Percentiles rank a stretch among this genome's conserved stretches.
Conservation (phyloP, 2,888 invertebrate genomes). For the Andrena hattorfiana region DNA sequence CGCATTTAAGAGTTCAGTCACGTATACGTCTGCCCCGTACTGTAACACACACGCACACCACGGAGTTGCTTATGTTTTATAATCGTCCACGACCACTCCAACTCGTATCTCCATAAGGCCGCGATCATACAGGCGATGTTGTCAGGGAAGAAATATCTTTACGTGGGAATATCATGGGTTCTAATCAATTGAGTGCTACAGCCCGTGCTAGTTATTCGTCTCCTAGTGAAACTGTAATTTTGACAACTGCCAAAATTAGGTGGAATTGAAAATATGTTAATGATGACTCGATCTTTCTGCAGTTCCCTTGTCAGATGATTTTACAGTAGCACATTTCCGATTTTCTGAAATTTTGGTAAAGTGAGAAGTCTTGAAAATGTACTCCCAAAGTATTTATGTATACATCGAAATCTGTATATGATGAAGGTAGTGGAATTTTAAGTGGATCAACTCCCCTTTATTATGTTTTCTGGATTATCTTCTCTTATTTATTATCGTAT, state of each 20-base stretch:
- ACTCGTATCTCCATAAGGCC: neutral
- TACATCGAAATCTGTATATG: too few relatives aligned
- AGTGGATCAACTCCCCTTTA: too few relatives aligned
- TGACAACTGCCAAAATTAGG: neutral
- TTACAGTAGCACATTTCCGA: too few relatives aligned
- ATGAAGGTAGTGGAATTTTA: too few relatives aligned
- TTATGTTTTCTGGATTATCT: too few relatives aligned
- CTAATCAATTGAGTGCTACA: constrained; percentile 29
- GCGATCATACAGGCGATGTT: constrained; percentile 8
- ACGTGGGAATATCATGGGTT: constrained; percentile 9
- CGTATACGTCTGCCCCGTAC: constrained; percentile 70
- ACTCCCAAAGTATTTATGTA: too few relatives aligned
- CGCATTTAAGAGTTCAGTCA: constrained; percentile 78
- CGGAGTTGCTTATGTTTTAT: constrained; percentile 74
- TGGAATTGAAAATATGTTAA: neutral
- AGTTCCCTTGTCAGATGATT: too few relatives aligned
- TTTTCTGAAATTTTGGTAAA: too few relatives aligned
- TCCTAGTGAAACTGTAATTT: neutral
- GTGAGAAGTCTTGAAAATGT: too few relatives aligned
- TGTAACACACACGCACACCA: constrained; percentile 62
- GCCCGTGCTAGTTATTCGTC: neutral
- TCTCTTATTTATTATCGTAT: too few relatives aligned
- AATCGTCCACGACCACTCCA: constrained; percentile 41
- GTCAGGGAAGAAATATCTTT: constrained; percentile 22
- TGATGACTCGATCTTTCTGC: too few relatives aligned